Base-by-base conservation (phyloP, 2,888 invertebrate species). In the Campoplex capitator region DNA sequence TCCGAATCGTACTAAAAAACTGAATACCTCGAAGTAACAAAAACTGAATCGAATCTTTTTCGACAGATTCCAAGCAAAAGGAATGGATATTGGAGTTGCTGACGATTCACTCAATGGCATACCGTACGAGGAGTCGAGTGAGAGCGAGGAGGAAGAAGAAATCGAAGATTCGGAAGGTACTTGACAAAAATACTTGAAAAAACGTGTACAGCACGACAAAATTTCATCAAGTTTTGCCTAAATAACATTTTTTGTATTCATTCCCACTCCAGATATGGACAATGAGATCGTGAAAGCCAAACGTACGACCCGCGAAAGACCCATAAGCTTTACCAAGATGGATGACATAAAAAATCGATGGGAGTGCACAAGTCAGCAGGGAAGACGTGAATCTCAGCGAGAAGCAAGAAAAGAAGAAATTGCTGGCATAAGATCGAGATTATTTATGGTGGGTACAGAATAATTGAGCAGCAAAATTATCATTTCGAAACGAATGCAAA, bases 331-430 rank as follows among this genome's bases (percentile, higher is more conserved):
- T 94, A 96, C 97, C 89, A 97, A 97, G 93, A 97, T 98, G 97
- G 97, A 96, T 90, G 98, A 98, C 94, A 97, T 98, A 13, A 97
- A 97, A 91, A 97, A 96, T 88, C 96, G 96, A 92, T 98, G 98
- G 96, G 98, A 98, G 89, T 91, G 93, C 80, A 94, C 94, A 83
- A 94, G 93, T 86, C 94, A 94, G 87, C 94, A 94, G 77, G 94
- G 94, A 74, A 94, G 93, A 89, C 93, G 93, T 76, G 94, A 98
- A 91, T 96, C 96, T 87, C 95, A 97, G 35, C 96, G 97, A 13
- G 97, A 98, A 91, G 97, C 98, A 93, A 95, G 98, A 71, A 98
- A 98, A 92, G 98, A 98, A 92, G 98, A 98, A 95, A 97, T 98
- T 89, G 97, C 98, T 94, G 97, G 97, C 90, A 97, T 98, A 90